phyloP scores from a whole-genome alignment of 2,797 vertebrate genomes.

The Oophaga sylvatica region DNA sequence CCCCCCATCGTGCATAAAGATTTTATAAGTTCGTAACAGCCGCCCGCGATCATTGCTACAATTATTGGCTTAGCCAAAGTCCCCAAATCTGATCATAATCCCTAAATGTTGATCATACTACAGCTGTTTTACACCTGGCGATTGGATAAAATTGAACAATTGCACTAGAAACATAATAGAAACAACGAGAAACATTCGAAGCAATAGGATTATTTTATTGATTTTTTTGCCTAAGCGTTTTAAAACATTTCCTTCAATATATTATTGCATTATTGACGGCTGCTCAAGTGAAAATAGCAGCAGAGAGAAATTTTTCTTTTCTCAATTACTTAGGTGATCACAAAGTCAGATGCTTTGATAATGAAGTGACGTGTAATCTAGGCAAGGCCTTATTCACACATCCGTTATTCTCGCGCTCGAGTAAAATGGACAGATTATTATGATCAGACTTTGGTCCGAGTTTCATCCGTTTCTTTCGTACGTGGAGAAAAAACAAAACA shows the following conservation, averaged over 20 bases:
- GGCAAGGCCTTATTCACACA: background rate
- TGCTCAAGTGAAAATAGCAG: background rate
- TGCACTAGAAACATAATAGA: background rate
- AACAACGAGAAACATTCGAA: background rate
- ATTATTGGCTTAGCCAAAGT: slow-evolving; percentile 37
- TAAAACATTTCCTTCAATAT: slow-evolving; percentile 29
- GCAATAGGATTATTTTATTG: slow-evolving; percentile 33
- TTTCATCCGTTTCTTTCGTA: too few relatives aligned
- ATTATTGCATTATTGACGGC: slow-evolving; percentile 3
- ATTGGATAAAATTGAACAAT: slow-evolving; percentile 17
- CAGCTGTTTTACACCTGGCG: slow-evolving; percentile 21
- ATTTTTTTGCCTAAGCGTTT: slow-evolving; percentile 37
- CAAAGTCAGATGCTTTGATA: background rate
- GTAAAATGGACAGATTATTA: too few relatives aligned
- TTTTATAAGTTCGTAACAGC: background rate
- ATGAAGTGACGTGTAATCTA: background rate
- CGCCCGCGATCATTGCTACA: background rate
- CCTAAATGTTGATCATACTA: slow-evolving; percentile 36
- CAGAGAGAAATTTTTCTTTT: background rate
- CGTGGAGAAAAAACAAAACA: too few relatives aligned
- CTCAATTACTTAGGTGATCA: background rate
- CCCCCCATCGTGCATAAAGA: background rate
- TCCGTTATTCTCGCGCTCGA: too few relatives aligned
- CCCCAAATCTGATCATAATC: slow-evolving; percentile 46
- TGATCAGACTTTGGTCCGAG: too few relatives aligned